These are phyloP conservation scores for Sylvilagus floridanus DNA, from an alignment of 2,797 vertebrate species.

Conservation along the genomic window DNA sequence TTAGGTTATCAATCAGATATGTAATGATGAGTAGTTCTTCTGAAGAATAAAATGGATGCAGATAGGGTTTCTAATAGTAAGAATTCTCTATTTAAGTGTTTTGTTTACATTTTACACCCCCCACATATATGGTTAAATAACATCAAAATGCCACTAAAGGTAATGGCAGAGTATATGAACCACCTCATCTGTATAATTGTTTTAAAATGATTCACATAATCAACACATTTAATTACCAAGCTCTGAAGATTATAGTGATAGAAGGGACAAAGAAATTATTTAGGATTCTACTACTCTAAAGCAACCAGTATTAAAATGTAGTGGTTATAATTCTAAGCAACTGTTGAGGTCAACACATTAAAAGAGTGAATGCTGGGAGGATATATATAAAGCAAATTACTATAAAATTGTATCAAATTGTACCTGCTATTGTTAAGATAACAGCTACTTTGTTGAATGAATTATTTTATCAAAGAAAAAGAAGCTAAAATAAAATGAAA, in stretches of 20 bases:
- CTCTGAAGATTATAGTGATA: neutral
- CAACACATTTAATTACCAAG: neutral
- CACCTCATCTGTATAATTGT: neutral
- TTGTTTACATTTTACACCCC: neutral
- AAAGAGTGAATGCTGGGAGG: neutral
- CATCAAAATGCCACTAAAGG: neutral
- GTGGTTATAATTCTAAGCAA: neutral
- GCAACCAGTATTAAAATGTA: neutral
- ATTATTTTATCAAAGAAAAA: neutral
- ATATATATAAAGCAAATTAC: neutral
- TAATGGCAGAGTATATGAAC: neutral
- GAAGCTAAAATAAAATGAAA: neutral
- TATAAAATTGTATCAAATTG: neutral
- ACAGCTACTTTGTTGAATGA: neutral
- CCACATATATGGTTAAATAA: neutral
- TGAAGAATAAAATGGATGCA: neutral
- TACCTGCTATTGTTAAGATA: neutral
- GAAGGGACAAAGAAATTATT: neutral
- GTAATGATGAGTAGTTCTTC: neutral
- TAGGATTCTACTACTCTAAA: neutral
- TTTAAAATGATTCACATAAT: neutral
- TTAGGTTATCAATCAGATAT: neutral
- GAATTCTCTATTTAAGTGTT: neutral
- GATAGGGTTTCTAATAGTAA: neutral
- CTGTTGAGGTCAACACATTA: neutral